Evolutionary conservation across 2,797 vertebrate genomes (phyloP).

Genomic region (Masticophis lateralis): DNA sequence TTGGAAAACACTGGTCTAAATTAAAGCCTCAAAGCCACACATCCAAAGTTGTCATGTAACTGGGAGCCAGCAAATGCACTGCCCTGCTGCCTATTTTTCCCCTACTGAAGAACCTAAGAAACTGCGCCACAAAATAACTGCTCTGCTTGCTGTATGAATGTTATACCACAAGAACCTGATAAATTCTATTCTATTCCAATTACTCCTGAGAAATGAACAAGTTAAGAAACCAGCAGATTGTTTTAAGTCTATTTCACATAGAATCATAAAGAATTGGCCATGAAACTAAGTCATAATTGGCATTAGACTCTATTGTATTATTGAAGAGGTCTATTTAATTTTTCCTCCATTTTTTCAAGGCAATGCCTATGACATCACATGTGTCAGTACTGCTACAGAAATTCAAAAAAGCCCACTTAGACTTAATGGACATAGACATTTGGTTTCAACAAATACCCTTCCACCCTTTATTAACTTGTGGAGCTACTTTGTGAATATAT

Average conservation of each 20-base stretch:
- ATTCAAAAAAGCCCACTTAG: neutral
- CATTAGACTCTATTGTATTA: neutral
- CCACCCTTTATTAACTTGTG: neutral
- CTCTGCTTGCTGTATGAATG: neutral
- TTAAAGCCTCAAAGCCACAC: neutral
- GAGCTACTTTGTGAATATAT: neutral
- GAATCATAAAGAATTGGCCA: neutral
- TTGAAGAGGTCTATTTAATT: neutral
- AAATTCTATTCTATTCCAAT: neutral
- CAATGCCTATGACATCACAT: neutral
- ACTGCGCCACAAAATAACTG: neutral
- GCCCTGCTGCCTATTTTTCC: neutral
- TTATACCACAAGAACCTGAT: neutral
- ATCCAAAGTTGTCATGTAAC: neutral
- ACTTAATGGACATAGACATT: neutral
- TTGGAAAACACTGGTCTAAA: neutral
- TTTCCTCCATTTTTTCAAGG: neutral
- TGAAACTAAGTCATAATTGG: neutral
- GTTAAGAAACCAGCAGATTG: neutral
- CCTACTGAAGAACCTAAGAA: neutral
- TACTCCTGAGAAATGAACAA: neutral
- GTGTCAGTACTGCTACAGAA: neutral
- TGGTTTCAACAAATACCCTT: neutral
- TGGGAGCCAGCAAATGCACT: too few species aligned
- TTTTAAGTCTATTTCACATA: neutral